These are phyloP conservation scores for Ibycter americanus DNA, from an alignment of 2,797 vertebrate species.

Conservation along the genomic window DNA sequence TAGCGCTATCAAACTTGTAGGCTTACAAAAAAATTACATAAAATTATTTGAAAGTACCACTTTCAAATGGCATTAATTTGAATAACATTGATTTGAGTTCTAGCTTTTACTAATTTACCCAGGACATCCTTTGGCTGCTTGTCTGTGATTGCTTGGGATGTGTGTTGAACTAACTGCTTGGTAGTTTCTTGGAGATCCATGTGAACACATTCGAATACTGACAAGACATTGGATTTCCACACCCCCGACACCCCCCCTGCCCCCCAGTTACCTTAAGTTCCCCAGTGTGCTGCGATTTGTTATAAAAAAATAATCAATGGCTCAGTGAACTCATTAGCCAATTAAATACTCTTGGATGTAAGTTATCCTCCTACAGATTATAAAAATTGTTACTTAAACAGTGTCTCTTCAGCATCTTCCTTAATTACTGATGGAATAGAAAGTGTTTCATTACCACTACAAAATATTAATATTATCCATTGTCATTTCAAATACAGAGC, in stretches of 20 bases:
- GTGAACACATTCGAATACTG: not conserved
- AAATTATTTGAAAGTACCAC: not conserved
- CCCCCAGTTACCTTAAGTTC: not conserved
- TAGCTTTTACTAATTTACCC: not conserved
- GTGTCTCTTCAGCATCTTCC: not conserved
- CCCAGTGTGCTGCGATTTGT: not conserved
- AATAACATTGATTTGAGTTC: not conserved
- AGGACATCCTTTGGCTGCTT: not conserved
- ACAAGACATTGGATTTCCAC: not conserved
- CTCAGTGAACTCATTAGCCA: conserved; percentile 18
- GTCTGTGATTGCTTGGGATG: not conserved
- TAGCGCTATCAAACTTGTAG: not conserved
- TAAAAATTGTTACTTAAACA: not conserved
- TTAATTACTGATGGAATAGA: conserved; percentile 21
- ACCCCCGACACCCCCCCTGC: not conserved
- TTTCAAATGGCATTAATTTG: not conserved
- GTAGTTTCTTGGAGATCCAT: not conserved
- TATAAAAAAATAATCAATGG: not conserved
- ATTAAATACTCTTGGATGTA: conserved; percentile 7
- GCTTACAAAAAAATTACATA: not conserved
- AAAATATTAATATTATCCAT: not conserved
- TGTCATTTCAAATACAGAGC: not conserved
- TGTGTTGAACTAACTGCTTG: not conserved
- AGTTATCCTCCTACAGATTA: not conserved
- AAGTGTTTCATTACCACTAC: not conserved